Evolutionary conservation across 2,797 vertebrate species (phyloP).

Genomic region (Margarornis squamiger): DNA sequence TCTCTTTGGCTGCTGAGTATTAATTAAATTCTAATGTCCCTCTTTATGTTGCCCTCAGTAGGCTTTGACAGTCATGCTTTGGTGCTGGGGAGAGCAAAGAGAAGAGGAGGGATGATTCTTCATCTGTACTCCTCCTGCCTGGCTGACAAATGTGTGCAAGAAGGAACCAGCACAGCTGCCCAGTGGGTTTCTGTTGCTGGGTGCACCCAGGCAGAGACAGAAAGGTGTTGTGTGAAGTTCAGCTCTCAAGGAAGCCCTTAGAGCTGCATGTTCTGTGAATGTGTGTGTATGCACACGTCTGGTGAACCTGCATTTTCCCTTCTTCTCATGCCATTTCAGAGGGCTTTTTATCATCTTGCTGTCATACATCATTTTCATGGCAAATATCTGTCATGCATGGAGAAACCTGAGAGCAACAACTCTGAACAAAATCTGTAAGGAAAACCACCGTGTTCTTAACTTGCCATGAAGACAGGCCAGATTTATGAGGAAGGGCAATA

Average conservation of each 20-base stretch:
- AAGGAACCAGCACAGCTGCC: neutral
- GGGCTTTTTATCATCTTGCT: neutral
- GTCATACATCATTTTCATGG: neutral
- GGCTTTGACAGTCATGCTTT: neutral
- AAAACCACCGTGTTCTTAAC: neutral
- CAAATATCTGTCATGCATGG: neutral
- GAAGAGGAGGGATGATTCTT: neutral
- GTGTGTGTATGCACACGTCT: neutral
- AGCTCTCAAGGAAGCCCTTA: neutral
- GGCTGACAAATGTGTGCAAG: neutral
- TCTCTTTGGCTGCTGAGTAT: neutral
- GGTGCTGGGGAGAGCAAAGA: neutral
- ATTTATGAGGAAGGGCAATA: neutral
- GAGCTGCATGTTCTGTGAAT: neutral
- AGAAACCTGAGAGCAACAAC: neutral
- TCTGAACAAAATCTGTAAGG: neutral
- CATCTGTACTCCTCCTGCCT: neutral
- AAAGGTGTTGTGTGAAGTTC: fast-evolving
- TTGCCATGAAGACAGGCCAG: neutral
- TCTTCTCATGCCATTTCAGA: neutral
- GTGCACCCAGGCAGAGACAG: neutral
- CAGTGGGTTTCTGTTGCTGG: neutral
- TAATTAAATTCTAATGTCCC: neutral
- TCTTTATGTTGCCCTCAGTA: neutral
- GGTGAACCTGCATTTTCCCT: neutral